Evolutionary conservation across 2,888 invertebrate species (phyloP).

Genomic region (Epirrita christyi): DNA sequence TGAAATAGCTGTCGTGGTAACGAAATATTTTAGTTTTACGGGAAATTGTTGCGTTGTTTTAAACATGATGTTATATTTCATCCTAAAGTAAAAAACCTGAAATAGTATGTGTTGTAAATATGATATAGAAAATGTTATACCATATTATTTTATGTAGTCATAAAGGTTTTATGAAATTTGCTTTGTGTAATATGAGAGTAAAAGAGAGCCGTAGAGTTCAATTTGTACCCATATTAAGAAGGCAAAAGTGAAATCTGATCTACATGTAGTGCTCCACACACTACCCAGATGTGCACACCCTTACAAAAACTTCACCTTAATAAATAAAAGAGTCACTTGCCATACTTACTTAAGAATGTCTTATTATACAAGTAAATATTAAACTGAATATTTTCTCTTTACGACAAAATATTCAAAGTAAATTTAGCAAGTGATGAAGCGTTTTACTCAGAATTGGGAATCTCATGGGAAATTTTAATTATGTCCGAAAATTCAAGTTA

Average conservation of each 20-base stretch:
- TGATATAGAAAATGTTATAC: neutral
- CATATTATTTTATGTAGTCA: too few relatives aligned
- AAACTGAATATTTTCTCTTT: neutral
- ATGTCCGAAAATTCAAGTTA: constrained; percentile 58
- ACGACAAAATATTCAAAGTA: constrained; percentile 7
- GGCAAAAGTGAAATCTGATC: too few relatives aligned
- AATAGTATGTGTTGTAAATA: too few relatives aligned
- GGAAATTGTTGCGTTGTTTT: constrained; percentile 7
- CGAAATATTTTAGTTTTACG: constrained; percentile 24
- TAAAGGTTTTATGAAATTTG: neutral
- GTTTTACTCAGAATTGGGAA: constrained; percentile 32
- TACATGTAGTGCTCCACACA: too few relatives aligned
- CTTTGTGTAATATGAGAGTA: neutral
- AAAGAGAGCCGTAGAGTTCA: neutral
- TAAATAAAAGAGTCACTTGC: too few relatives aligned
- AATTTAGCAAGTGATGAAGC: constrained; percentile 34
- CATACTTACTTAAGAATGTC: too few relatives aligned
- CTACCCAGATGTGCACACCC: too few relatives aligned
- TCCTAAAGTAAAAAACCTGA: constrained; percentile 8
- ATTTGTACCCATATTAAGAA: too few relatives aligned
- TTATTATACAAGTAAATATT: neutral
- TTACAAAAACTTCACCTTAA: too few relatives aligned
- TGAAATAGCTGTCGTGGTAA: constrained; percentile 27
- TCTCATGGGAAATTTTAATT: constrained; percentile 58
- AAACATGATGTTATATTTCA: constrained; percentile 13